Conservation (phyloP, 2,797 vertebrate genomes). For the Catostomus latipinnis region DNA sequence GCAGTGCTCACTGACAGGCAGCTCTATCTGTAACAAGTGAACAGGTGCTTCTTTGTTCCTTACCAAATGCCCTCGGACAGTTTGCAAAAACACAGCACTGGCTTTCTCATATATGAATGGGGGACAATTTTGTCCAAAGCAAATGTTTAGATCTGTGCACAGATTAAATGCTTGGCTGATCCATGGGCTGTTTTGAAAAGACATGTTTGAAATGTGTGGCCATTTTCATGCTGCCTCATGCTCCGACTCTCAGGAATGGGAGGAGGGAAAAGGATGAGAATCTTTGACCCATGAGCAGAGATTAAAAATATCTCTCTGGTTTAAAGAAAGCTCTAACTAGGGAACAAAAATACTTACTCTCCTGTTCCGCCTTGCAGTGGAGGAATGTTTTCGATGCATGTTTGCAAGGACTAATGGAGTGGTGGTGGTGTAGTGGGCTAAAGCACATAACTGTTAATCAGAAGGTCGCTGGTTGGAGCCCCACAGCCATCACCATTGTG, state of each 20-base stretch:
- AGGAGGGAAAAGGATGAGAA: slow-evolving; percentile 24
- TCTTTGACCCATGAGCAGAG: slow-evolving; percentile 55
- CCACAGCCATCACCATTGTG: no score
- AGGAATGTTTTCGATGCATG: slow-evolving; percentile 45
- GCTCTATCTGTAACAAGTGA: slow-evolving; percentile 69
- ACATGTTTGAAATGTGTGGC: slow-evolving; percentile 43
- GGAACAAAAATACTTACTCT: slow-evolving; percentile 25
- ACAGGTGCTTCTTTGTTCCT: slow-evolving; percentile 80
- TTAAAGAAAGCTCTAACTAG: slow-evolving; percentile 33
- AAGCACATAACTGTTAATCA: background rate
- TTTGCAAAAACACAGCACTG: slow-evolving; percentile 33
- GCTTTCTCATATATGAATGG: slow-evolving; percentile 68
- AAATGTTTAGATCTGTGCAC: slow-evolving; percentile 59
- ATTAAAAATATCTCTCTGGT: slow-evolving; percentile 50
- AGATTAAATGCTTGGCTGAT: slow-evolving; percentile 61
- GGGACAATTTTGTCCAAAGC: slow-evolving; percentile 48
- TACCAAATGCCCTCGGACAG: slow-evolving; percentile 62
- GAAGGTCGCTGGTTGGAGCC: no score
- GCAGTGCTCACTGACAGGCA: slow-evolving; percentile 71
- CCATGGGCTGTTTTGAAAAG: slow-evolving; percentile 53
- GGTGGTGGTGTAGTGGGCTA: slow-evolving; percentile 27
- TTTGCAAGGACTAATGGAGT: slow-evolving; percentile 38
- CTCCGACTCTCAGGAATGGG: slow-evolving; percentile 28
- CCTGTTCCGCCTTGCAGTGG: slow-evolving; percentile 44
- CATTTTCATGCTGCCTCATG: slow-evolving; percentile 29